Percentiles rank a stretch among this genome's conserved stretches.
Evolutionary conservation across 2,113 vertebrate species (phyloP).

Genomic region (Lasiurus cinereus): DNA sequence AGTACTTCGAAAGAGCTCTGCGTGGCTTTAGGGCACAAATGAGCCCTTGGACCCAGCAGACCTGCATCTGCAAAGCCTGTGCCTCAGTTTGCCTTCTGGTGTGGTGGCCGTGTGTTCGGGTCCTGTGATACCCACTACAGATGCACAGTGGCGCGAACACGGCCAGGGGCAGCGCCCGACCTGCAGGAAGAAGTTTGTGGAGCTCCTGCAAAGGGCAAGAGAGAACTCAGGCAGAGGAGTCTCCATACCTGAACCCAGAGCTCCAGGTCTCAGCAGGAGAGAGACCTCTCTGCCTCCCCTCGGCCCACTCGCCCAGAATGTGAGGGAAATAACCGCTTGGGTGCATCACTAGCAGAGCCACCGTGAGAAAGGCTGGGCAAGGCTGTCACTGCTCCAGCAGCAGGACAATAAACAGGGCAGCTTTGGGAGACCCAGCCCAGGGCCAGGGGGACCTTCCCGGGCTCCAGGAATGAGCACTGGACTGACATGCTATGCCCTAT

Average conservation of each 20-base stretch:
- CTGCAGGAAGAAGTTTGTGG: neutral
- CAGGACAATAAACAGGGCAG: neutral
- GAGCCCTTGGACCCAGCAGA: neutral
- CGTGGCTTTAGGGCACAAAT: neutral
- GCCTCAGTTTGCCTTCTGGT: neutral
- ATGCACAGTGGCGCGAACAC: neutral
- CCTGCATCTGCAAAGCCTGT: neutral
- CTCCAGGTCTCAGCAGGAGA: neutral
- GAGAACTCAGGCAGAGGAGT: neutral
- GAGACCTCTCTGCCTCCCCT: neutral
- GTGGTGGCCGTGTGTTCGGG: rapidly evolving
- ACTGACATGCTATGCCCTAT: neutral
- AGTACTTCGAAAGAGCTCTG: neutral
- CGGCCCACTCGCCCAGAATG: no score
- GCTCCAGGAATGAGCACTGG: neutral
- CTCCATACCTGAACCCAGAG: neutral
- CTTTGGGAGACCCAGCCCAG: neutral
- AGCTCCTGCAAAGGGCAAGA: neutral
- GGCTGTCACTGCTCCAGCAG: neutral
- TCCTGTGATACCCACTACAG: neutral
- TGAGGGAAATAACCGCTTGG: neutral
- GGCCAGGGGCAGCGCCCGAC: no score
- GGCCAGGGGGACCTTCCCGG: neutral
- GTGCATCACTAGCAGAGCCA: rapidly evolving
- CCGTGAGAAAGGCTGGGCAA: neutral